Evolutionary conservation across 1,140 invertebrate species (phyloP).

Genomic region (Nephotettix cincticeps): DNA sequence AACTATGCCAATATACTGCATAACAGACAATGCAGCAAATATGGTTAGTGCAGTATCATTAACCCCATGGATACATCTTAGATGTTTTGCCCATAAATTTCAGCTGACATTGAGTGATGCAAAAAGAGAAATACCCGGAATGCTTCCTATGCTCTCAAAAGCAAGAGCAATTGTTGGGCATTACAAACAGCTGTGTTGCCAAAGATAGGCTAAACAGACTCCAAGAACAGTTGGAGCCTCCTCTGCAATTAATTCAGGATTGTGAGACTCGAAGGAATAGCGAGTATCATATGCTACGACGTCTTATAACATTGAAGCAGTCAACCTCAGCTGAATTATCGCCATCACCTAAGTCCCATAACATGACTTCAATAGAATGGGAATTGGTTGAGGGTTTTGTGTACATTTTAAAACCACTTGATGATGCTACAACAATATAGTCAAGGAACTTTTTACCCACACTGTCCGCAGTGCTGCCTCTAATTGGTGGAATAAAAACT

Average conservation of each 20-base stretch:
- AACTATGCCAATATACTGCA: slow-evolving; percentile 25
- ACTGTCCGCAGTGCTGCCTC: too few relatives aligned
- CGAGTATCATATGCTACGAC: slow-evolving; percentile 12
- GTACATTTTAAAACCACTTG: background rate
- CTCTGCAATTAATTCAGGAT: slow-evolving; percentile 21
- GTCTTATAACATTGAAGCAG: slow-evolving; percentile 12
- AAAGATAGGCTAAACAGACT: background rate
- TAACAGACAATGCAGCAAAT: slow-evolving; percentile 38
- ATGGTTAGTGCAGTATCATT: slow-evolving; percentile 30
- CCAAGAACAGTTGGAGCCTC: slow-evolving; percentile 11
- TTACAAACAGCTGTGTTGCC: slow-evolving; percentile 13
- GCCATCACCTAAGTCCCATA: background rate
- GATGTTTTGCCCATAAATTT: slow-evolving; percentile 35
- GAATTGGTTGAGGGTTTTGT: background rate
- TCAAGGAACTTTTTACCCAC: background rate
- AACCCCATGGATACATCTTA: slow-evolving; percentile 30
- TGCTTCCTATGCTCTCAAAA: background rate
- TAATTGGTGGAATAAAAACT: too few relatives aligned
- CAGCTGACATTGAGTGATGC: slow-evolving; percentile 31
- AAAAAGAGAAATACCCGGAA: slow-evolving; percentile 15
- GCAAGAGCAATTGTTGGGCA: slow-evolving; percentile 24
- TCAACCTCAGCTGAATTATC: slow-evolving; percentile 11
- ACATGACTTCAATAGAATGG: slow-evolving; percentile 11
- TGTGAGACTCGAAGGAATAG: slow-evolving; percentile 22
- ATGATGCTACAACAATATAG: background rate